Evolutionary conservation across 2,113 vertebrate genomes (phyloP).

Genomic region (Hippoglossus stenolepis): DNA sequence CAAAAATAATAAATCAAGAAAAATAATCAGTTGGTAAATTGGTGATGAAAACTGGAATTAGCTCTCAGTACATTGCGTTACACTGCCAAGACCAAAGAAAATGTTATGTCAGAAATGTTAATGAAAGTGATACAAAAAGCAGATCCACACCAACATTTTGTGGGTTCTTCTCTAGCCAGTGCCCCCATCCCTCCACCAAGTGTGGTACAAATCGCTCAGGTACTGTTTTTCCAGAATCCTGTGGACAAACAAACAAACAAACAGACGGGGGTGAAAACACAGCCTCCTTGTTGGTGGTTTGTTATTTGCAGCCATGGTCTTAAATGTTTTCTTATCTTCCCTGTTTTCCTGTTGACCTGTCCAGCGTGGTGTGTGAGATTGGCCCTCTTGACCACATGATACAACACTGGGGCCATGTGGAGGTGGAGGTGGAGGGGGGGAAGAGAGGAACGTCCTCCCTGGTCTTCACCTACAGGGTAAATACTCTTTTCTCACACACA

Average conservation of each 20-base stretch:
- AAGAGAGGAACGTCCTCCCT: conserved; percentile 76
- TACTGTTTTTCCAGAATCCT: neutral
- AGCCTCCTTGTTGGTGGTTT: neutral
- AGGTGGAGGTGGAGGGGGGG: conserved; percentile 73
- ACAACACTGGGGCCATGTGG: conserved; percentile 58
- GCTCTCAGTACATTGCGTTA: no score
- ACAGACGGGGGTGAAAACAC: no score
- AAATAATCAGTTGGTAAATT: neutral
- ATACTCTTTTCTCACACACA: neutral
- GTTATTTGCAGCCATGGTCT: neutral
- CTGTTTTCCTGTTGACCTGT: conserved; percentile 5
- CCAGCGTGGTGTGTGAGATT: conserved; percentile 82
- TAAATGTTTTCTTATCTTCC: neutral
- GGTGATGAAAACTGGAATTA: no score
- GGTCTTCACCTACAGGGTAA: conserved; percentile 81
- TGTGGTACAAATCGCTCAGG: neutral
- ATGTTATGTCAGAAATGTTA: no score
- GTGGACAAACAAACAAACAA: neutral
- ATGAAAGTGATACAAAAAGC: no score
- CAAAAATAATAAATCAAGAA: neutral
- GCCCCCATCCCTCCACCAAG: neutral
- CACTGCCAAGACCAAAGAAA: no score
- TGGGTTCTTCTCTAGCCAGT: neutral
- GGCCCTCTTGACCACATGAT: neutral
- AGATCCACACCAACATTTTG: no score